phyloP scores from a whole-genome alignment of 2,113 vertebrate species.

The human (Homo sapiens) region DNA sequence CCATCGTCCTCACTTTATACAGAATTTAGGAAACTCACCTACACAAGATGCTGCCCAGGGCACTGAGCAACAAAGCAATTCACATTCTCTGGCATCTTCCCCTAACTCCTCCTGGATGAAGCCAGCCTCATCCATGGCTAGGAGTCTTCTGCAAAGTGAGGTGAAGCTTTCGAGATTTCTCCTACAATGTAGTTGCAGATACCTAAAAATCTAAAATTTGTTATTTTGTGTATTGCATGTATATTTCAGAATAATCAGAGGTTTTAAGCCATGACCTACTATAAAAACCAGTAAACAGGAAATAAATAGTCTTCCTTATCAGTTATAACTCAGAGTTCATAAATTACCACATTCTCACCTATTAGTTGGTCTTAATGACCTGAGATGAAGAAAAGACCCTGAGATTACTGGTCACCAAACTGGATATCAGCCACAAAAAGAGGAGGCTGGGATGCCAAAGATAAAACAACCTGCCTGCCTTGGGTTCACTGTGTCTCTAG shows the following conservation, averaged over 20 bases:
- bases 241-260: not conserved
- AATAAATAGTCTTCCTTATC: not conserved
- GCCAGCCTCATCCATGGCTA: not conserved
- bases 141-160: not conserved
- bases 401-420: not conserved
- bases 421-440: not conserved
- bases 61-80: not conserved
- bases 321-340: not conserved
- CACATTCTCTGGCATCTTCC: not conserved
- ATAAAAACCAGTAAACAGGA: not conserved
- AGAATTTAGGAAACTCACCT: slow-evolving; percentile 12
- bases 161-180: not conserved
- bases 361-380: not conserved
- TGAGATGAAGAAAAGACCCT: not conserved
- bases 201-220: not conserved
- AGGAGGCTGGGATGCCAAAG: not conserved
- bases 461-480: not conserved
- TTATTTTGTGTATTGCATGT: not conserved
- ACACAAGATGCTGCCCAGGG: not conserved
- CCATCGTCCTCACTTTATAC: not conserved
- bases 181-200: not conserved
- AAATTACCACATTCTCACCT: not conserved
- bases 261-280: not conserved
- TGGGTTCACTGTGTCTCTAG: not conserved
- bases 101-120: not conserved